Evolutionary conservation across 2,888 invertebrate species (phyloP).

Genomic region (Dioctria linearis): DNA sequence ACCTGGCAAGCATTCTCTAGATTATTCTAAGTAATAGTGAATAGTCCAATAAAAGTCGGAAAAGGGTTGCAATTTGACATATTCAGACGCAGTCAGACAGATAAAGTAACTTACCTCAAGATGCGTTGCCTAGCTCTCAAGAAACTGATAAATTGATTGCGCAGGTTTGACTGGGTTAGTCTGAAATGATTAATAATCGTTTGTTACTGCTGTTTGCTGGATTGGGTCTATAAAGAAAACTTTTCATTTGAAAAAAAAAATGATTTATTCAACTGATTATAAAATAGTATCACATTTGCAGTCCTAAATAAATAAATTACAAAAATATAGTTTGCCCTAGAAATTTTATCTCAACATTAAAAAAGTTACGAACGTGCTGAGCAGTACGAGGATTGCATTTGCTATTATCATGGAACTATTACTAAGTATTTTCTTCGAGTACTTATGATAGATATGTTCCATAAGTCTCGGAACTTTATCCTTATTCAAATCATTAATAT

Average conservation of each 20-base stretch:
- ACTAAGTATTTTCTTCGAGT: slow-evolving; percentile 55
- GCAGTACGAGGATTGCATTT: background rate
- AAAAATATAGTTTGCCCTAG: slow-evolving; percentile 18
- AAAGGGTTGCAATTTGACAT: background rate
- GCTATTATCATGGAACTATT: background rate
- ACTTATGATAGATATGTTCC: slow-evolving; percentile 67
- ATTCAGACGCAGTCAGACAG: background rate
- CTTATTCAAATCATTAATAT: slow-evolving; percentile 64
- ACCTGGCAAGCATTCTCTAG: no score
- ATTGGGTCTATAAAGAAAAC: background rate
- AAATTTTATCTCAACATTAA: background rate
- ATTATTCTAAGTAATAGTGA: no score
- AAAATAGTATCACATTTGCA: slow-evolving; percentile 48
- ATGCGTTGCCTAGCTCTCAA: no score
- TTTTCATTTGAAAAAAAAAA: slow-evolving; percentile 1
- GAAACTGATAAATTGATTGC: no score
- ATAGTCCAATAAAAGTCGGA: background rate
- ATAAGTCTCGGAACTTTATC: slow-evolving; percentile 66
- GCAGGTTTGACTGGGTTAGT: no score
- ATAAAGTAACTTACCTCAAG: no score
- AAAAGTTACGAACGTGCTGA: background rate
- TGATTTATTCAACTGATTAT: slow-evolving; percentile 12
- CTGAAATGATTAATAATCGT: no score
- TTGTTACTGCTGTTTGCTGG: no score
- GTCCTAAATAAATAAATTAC: slow-evolving; percentile 6